phyloP scores from a whole-genome alignment of 2,113 vertebrate species.

The Aegypius monachus region DNA sequence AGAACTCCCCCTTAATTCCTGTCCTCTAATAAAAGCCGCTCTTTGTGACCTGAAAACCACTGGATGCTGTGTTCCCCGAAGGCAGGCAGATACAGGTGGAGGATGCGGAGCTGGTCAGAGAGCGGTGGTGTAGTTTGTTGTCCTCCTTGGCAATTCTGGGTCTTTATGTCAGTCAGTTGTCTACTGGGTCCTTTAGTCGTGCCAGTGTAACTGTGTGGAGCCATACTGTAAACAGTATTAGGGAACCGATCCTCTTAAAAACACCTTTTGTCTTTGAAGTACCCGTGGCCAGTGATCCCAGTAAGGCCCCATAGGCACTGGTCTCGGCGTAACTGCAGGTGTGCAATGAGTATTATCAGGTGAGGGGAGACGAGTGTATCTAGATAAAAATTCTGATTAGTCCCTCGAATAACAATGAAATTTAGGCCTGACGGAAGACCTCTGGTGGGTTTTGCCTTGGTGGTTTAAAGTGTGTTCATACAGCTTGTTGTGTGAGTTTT shows the following conservation, averaged over 20 bases:
- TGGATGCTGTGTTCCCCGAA: rapidly evolving
- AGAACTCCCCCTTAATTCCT: not conserved
- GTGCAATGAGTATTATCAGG: not conserved
- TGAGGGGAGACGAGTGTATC: not conserved
- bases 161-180: not conserved
- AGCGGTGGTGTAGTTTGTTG: not conserved
- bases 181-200: not conserved
- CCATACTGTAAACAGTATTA: not conserved
- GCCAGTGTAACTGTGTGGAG: not conserved
- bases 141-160: not conserved
- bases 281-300: not conserved
- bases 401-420: not conserved
- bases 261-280: not conserved
- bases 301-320: not conserved
- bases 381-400: not conserved
- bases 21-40: not conserved
- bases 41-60: not conserved
- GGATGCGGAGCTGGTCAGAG: not conserved
- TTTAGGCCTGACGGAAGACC: not conserved
- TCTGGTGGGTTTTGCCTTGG: not conserved
- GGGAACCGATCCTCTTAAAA: not conserved
- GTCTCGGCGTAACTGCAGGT: not conserved
- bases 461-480: not conserved
- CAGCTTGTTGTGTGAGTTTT: not conserved
- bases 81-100: not conserved